Evolutionary conservation across 2,797 vertebrate genomes (phyloP).

Genomic region (Myioborus miniatus): DNA sequence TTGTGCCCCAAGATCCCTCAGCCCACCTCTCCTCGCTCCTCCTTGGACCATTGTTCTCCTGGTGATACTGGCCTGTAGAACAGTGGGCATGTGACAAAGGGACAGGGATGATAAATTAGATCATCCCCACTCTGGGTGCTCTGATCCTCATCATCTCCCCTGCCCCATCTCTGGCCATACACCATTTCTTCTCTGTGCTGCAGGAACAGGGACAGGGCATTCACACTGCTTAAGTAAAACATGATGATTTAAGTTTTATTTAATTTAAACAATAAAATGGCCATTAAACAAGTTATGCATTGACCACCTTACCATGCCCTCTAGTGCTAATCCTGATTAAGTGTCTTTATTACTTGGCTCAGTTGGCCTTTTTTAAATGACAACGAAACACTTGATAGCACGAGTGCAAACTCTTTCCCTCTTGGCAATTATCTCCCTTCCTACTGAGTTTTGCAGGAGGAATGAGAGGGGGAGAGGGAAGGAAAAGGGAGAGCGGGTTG

Average conservation of each 20-base stretch:
- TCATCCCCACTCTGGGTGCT: fast-evolving
- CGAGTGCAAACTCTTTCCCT: slow-evolving; percentile 8
- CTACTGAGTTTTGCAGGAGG: slow-evolving; percentile 34
- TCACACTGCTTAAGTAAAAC: slow-evolving; percentile 2
- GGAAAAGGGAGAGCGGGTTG: not conserved
- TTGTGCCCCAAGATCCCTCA: not conserved
- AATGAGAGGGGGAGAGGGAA: slow-evolving; percentile 16
- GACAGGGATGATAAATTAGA: fast-evolving
- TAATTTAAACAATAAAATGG: slow-evolving; percentile 65
- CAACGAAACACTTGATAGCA: slow-evolving; percentile 35
- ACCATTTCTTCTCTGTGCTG: not conserved
- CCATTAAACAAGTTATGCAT: slow-evolving; percentile 60
- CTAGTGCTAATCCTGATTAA: slow-evolving; percentile 56
- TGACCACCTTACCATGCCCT: slow-evolving; percentile 60
- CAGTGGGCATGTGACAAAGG: not conserved
- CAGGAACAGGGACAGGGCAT: not conserved
- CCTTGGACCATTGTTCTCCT: not conserved
- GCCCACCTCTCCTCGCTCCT: not conserved
- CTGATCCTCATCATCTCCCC: not conserved
- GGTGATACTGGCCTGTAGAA: not conserved
- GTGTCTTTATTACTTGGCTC: slow-evolving; percentile 66
- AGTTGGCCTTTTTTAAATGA: slow-evolving; percentile 59
- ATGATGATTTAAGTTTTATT: slow-evolving; percentile 63
- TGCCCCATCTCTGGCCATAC: not conserved
- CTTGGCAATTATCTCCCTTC: slow-evolving; percentile 55